Conservation (phyloP, 1,140 invertebrate species). For the Achatina immaculata region DNA sequence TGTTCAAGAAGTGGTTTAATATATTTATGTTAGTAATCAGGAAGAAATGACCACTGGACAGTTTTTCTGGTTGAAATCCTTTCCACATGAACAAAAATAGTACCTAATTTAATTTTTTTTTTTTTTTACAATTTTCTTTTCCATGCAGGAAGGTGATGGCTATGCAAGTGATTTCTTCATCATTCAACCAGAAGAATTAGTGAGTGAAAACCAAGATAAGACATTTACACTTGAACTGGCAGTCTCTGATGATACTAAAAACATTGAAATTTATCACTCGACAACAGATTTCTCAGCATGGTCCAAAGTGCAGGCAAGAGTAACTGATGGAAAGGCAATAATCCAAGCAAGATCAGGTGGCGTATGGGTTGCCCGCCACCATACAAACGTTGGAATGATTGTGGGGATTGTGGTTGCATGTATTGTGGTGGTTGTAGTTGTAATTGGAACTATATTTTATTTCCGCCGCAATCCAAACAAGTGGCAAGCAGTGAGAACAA, state of each 20-base stretch:
- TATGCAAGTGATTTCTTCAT: slow-evolving; percentile 65
- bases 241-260: slow-evolving; percentile 41
- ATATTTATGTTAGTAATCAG: too few relatives aligned
- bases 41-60: too few relatives aligned
- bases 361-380: slow-evolving; percentile 57
- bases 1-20: too few relatives aligned
- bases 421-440: slow-evolving; percentile 52
- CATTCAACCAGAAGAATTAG: slow-evolving; percentile 52
- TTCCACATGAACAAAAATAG: too few relatives aligned
- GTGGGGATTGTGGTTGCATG: slow-evolving; percentile 53
- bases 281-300: slow-evolving; percentile 50
- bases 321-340: slow-evolving; percentile 50
- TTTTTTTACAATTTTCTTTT: slow-evolving; percentile 15
- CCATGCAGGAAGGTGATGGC: slow-evolving; percentile 60
- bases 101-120: slow-evolving; percentile 10
- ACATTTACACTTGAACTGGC: slow-evolving; percentile 49
- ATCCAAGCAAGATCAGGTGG: slow-evolving; percentile 58
- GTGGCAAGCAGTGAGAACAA: slow-evolving; percentile 54
- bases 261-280: slow-evolving; percentile 56
- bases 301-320: slow-evolving; percentile 54
- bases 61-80: too few relatives aligned
- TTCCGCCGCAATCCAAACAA: slow-evolving; percentile 60
- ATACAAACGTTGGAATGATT: slow-evolving; percentile 51
- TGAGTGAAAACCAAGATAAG: slow-evolving; percentile 44
- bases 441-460: slow-evolving; percentile 56